Base-by-base conservation (phyloP, 1,140 invertebrate genomes). In the Thaumetopoea pityocampa region DNA sequence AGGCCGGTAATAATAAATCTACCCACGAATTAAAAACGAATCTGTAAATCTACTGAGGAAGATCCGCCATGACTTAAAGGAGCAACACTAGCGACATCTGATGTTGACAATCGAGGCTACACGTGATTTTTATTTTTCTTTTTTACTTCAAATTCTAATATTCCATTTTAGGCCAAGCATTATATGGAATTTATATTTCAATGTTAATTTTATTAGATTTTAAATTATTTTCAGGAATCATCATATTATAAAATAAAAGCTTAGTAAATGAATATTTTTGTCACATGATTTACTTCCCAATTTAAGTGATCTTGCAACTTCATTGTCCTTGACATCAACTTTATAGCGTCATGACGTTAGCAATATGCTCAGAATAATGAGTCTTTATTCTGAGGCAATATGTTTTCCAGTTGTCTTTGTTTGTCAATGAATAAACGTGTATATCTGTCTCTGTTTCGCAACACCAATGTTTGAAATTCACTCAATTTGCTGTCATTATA, bases 51-150 rank as follows among this genome's bases (percentile, higher is more conserved):
- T 63, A 67, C 47, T 67, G 58, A 69, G 72, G 55, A 73, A 74
- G 67, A 78, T 81, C 71, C 77, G 77, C 80, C 74, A 84, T 84
- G 71, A 83, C 69, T 78, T 79, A 49, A 55, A 42, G 45, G 61
- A 70, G 57, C 63, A 56, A 53, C 52, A 54, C 46, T 59, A 60
- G 67, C 69, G 79, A 79, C 79, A 81, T 83, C 79, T 79, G 70
- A 67, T 62, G 76, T 47, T 41, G 18, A 23, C 51, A 11, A 34
- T 11, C 29, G 44, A 53, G 65, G 42, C 60, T 54, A 82, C 79
- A 80, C 76, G 79, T 83, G 79, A 83, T 76, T 65, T 54, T 41
- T 50, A 52, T 70, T 76, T 77, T n/a, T n/a, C n/a, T n/a, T 67
- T 67, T 70, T 16, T 43, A 59, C 57, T 78, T 72, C 46, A 62